Base-by-base conservation (phyloP, 1,140 invertebrate genomes). In the Drosophila virilis region DNA sequence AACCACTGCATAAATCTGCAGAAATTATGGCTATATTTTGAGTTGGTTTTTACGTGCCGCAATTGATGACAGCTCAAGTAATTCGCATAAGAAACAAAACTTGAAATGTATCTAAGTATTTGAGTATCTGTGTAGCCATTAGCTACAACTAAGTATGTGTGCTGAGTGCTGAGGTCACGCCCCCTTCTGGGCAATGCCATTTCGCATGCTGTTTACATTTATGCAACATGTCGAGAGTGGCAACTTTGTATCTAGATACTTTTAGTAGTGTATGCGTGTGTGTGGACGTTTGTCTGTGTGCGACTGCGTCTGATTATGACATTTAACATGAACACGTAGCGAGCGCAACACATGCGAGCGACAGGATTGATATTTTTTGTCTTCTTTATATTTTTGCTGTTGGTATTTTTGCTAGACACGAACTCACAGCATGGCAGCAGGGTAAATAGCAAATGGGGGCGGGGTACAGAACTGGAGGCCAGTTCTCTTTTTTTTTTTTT, bases 301-400 rank as follows among this genome's bases (percentile, higher is more conserved):
- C 28, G 22, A 43, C 58, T 74, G 64, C 58, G 80, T 76, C 80
- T 89, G 83, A 88, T 88, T 88, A 88, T 88, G 83, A 88, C 83
- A 88, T 88, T 89, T 80, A 89, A 89, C 83, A 88, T 88, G 80
- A 88, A 88, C 83, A 88, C 83, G 83, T 88, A 88, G 71, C 58
- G 58, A 79, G 76, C 77, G 42, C 79, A 88, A 40, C 79, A 88
- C 73, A 80, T 86, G 82, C 78, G 60, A 86, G 57, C 65, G 82
- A 82, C 78, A 86, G 83, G 78, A 65, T 67, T 72, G 66, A 58
- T 77, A 78, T 70, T 78, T 71, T 65, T 50, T 46, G 45, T 37
- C 37, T 48, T 15, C 15, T 15, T 45, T 48, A 51, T 64, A 69
- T 52, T 48, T 62, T 61, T 62, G 54, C 6, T 43, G 70, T 55